Evolutionary conservation across 2,888 invertebrate species (phyloP), one percentile per base, ranked within the genome.

Genomic region (Chloroclystis v-ata): DNA sequence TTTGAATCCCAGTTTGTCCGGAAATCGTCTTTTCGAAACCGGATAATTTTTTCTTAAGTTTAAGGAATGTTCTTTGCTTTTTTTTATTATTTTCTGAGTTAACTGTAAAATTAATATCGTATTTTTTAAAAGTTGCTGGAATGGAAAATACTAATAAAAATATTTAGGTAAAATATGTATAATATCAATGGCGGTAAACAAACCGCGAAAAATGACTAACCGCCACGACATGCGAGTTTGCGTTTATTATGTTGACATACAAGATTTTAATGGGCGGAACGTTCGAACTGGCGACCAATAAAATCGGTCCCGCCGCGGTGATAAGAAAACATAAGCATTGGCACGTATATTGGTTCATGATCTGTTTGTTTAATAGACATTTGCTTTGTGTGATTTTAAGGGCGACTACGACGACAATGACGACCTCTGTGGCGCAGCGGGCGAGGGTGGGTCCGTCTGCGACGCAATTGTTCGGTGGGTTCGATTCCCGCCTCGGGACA

Each of bases 211-310:
- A 33, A 10, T 32, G 12, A 33, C 29, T 37, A 32, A 38, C 4
- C 13, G 24, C 42, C 32, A 20, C 35, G 10, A 20, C 10, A n/a
- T 13, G n/a, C n/a, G n/a, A 37, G 32, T 47, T 10, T 37, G 37
- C 28, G 40, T 41, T 44, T 37, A 11, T 1, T 28, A 13, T 45
- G 28, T 38, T 42, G 32, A 45, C 25, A 38, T 42, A 33, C 13
- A 33, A 11, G 2, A 16, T 16, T 37, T 67, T 66, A 65, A 76
- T 66, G 64, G 52, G 59, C 56, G 47, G 60, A 59, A 72, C 78
- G 67, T 58, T 67, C 63, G 46, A 61, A 71, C 63, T 56, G 58
- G 40, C 50, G 40, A 56, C 64, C 58, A 70, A 73, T 78, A 75
- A 76, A 76, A 77, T 78, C 66, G 67, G 67, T 16, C 8, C 40